phyloP scores from a whole-genome alignment of 2,888 invertebrate species.

The Cephonodes hylas region DNA sequence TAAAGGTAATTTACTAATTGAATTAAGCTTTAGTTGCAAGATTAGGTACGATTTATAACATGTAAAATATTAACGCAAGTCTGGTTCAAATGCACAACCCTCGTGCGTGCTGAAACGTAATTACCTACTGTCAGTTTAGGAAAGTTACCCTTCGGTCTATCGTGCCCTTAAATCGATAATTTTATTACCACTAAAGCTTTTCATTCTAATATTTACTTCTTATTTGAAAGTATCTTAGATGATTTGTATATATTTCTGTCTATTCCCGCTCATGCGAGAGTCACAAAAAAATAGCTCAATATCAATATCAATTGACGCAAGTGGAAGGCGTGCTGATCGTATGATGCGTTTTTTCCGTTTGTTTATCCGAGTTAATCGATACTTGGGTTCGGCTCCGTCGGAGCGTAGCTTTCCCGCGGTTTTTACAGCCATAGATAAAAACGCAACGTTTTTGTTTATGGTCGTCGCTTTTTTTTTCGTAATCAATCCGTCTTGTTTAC shows the following conservation, averaged over 20 bases:
- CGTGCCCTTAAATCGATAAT: too few species aligned
- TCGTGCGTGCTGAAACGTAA: too few species aligned
- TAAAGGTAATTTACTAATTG: too few species aligned
- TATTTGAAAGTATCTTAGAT: background rate
- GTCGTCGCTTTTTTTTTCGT: background rate
- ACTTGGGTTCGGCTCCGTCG: background rate
- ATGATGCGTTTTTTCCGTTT: background rate
- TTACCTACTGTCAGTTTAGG: too few species aligned
- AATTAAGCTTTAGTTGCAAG: too few species aligned
- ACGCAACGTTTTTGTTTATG: background rate
- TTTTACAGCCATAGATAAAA: background rate
- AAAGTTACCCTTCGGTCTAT: too few species aligned
- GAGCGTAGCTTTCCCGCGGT: background rate
- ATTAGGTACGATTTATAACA: too few species aligned
- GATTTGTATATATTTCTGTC: background rate
- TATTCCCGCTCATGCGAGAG: background rate
- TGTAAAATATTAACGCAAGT: too few species aligned
- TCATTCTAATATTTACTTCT: background rate
- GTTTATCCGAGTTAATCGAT: background rate
- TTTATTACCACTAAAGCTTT: too few species aligned
- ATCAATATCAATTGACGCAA: slow-evolving; percentile 10
- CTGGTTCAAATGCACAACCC: too few species aligned
- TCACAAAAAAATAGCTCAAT: slow-evolving; percentile 6
- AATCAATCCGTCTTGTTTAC: background rate
- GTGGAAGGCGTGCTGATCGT: background rate